A percentile compares a stretch with the other conserved stretches of the same genome.
These are phyloP conservation scores for Ibycter americanus DNA, from an alignment of 2,797 vertebrate genomes.

Conservation along the genomic window DNA sequence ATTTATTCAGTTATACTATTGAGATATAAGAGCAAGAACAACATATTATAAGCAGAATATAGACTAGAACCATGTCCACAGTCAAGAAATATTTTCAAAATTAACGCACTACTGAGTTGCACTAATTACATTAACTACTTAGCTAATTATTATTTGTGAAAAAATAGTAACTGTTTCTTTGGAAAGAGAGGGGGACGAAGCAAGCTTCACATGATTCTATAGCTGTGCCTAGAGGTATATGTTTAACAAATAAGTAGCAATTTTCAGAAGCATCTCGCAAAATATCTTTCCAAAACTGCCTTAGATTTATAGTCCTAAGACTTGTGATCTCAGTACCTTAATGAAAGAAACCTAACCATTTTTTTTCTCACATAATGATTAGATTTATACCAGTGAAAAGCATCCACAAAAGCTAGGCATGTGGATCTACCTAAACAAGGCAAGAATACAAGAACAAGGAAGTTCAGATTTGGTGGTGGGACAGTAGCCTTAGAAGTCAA, in stretches of 20 bases:
- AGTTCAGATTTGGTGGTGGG: neutral
- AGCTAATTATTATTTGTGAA: neutral
- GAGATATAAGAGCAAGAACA: neutral
- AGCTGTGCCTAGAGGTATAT: neutral
- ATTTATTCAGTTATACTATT: neutral
- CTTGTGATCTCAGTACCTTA: neutral
- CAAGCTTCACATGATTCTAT: neutral
- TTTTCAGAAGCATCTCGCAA: neutral
- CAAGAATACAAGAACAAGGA: neutral
- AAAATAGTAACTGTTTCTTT: neutral
- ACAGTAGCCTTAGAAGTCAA: neutral
- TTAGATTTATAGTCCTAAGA: neutral
- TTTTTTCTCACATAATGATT: neutral
- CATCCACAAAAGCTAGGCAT: neutral
- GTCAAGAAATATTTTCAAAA: neutral
- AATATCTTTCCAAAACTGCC: neutral
- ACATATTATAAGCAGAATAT: neutral
- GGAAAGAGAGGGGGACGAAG: neutral
- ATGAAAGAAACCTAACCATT: neutral
- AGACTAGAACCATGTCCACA: neutral
- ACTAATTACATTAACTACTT: neutral
- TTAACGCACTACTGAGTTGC: neutral
- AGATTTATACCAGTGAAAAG: neutral
- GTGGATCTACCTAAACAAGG: neutral
- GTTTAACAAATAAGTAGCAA: neutral